These are phyloP conservation scores for Plagiodera versicolora DNA, from an alignment of 2,888 invertebrate species.

Conservation along the genomic window DNA sequence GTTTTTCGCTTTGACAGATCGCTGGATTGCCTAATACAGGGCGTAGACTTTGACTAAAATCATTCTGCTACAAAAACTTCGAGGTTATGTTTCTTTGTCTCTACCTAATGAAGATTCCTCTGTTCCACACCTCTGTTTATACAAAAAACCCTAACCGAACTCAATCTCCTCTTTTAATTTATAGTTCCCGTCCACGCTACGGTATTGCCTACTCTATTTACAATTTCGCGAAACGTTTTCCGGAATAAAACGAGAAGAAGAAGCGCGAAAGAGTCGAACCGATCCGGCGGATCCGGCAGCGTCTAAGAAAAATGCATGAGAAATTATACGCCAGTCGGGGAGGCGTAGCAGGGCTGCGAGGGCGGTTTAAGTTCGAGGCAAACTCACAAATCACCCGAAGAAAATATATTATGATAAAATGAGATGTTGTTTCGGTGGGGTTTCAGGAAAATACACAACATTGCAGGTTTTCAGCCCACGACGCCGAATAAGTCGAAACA, in stretches of 20 bases:
- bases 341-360: slow-evolving; percentile 39
- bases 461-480: neutral
- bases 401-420: slow-evolving; percentile 54
- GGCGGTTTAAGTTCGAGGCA: slow-evolving; percentile 40
- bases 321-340: slow-evolving; percentile 52
- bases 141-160: no score
- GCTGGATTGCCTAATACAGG: no score
- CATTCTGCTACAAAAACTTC: no score
- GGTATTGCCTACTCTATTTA: neutral
- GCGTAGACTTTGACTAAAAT: no score
- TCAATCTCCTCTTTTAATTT: no score
- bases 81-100: no score
- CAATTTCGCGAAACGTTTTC: neutral
- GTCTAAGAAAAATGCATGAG: slow-evolving; percentile 47
- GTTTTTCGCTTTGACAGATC: no score
- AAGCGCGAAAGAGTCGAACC: slow-evolving; percentile 17
- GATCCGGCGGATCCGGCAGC: slow-evolving; percentile 20
- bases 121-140: no score
- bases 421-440: slow-evolving; percentile 47
- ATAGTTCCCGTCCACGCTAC: no score
- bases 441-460: slow-evolving; percentile 40
- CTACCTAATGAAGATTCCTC: no score
- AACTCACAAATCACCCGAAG: slow-evolving; percentile 53
- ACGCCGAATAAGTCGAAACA: no score
- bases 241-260: slow-evolving; percentile 15